phyloP scores from a whole-genome alignment of 2,888 invertebrate genomes.

The Stenurella melanura region DNA sequence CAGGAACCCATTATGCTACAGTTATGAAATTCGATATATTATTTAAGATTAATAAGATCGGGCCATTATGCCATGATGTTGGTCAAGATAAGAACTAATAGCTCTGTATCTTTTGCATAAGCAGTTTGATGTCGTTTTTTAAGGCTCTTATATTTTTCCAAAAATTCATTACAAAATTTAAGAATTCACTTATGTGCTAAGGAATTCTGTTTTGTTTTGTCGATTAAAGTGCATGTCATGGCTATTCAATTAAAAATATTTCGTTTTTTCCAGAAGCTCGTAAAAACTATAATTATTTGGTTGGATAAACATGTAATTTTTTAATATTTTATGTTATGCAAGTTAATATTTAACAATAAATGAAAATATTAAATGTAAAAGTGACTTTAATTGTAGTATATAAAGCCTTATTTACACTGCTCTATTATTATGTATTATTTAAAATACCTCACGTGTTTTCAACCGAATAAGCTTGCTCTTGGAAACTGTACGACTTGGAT shows the following conservation, averaged over 20 bases:
- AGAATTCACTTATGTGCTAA: background rate
- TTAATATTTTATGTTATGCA: background rate
- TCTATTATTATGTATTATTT: too few relatives aligned
- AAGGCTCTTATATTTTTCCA: too few relatives aligned
- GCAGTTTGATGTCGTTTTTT: too few relatives aligned
- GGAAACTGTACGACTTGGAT: background rate
- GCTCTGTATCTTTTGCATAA: too few relatives aligned
- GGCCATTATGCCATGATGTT: too few relatives aligned
- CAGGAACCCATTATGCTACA: too few relatives aligned
- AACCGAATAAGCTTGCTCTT: background rate
- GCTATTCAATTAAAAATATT: slow-evolving; percentile 5
- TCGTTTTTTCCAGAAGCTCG: background rate
- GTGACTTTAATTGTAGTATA: background rate
- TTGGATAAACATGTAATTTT: slow-evolving; percentile 15
- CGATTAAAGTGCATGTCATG: slow-evolving; percentile 11
- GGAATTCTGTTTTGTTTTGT: slow-evolving; percentile 1
- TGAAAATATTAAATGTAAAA: slow-evolving; percentile 8
- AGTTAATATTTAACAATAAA: slow-evolving; percentile 3
- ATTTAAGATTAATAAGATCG: too few relatives aligned
- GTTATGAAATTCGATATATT: too few relatives aligned
- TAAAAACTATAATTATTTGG: slow-evolving; percentile 18
- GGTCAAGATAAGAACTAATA: too few relatives aligned
- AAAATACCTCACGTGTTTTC: too few relatives aligned
- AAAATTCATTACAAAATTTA: background rate
- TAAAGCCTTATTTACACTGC: too few relatives aligned